Evolutionary conservation across 2,797 vertebrate genomes (phyloP).

Genomic region (Neostethus bicornis): DNA sequence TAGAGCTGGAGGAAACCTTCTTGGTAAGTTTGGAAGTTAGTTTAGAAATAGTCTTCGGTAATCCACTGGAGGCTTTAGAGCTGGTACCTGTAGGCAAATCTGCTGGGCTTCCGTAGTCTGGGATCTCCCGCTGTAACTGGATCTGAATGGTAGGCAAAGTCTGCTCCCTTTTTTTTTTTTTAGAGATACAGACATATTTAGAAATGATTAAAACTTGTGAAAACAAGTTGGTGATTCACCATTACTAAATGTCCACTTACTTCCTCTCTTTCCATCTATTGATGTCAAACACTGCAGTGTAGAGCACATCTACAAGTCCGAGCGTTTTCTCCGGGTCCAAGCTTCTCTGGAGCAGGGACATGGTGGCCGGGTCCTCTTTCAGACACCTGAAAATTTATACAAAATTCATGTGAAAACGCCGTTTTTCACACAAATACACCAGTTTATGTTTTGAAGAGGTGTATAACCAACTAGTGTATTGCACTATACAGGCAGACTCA

Average conservation of each 20-base stretch:
- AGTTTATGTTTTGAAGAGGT: slow-evolving; percentile 16
- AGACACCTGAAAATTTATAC: slow-evolving; percentile 86
- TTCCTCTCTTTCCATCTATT: slow-evolving; percentile 94
- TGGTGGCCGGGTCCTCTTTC: slow-evolving; percentile 98
- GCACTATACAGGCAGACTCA: slow-evolving; percentile 79
- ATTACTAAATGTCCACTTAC: slow-evolving; percentile 72
- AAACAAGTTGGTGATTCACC: neutral
- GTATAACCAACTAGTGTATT: slow-evolving; percentile 10
- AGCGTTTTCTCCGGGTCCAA: slow-evolving; percentile 97
- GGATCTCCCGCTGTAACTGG: slow-evolving; percentile 91
- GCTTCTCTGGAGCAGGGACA: slow-evolving; percentile 96
- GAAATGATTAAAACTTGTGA: neutral
- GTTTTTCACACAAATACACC: slow-evolving; percentile 22
- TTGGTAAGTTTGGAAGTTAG: slow-evolving; percentile 97
- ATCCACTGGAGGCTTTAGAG: slow-evolving; percentile 89
- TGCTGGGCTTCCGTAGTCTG: slow-evolving; percentile 85
- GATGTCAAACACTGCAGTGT: slow-evolving; percentile 93
- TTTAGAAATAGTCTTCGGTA: slow-evolving; percentile 97
- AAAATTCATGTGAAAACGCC: slow-evolving; percentile 5
- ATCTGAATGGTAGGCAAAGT: slow-evolving; percentile 95
- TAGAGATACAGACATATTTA: slow-evolving; percentile 7
- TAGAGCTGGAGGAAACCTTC: slow-evolving; percentile 89
- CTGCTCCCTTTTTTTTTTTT: slow-evolving; percentile 89
- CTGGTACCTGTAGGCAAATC: slow-evolving; percentile 88
- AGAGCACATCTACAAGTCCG: slow-evolving; percentile 94